Base-by-base conservation (phyloP, 2,888 invertebrate species). In the Plusia festucae region DNA sequence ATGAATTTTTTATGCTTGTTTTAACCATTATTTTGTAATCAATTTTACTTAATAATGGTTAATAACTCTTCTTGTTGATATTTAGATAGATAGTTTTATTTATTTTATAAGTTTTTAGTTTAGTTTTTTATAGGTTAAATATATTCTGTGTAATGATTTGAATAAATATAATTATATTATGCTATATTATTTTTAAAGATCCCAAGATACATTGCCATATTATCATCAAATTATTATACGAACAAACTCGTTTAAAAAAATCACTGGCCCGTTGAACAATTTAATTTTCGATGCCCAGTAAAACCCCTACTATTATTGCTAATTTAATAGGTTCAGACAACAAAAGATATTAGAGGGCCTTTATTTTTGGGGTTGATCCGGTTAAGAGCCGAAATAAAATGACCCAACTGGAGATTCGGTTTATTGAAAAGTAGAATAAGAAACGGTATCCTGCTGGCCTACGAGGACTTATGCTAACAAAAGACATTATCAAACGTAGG, bases 401-500 rank as follows among this genome's bases (percentile, higher is more conserved):
- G 69, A 60, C 68, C 73, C 69, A 68, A 61, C 60, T 63, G 56
- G 68, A 75, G 68, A 64, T 71, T 73, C 56, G 70, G 82, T 82
- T 82, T 84, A 87, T 86, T 84, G 83, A 83, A 83, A 84, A 82
- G 81, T 82, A 80, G 82, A 86, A 82, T 83, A 82, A 85, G 82
- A 85, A 84, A 84, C 84, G 81, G 84, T 82, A 82, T 84, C 85
- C 82, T 80, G 73, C 75, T 70, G 82, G 82, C 83, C 81, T 84
- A 73, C 74, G 75, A 79, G 68, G 85, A 82, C 84, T 85, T 85
- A 85, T 81, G 81, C 81, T 83, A 84, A 88, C 87, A 84, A 88
- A 85, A 84, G 85, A 82, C 83, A 85, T 87, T 85, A 85, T 85
- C 83, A 85, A 85, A 86, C 85, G 83, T 65, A 65, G 82, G 81